Conservation (phyloP, 1,140 invertebrate species). For the Drosophila pectinifera region DNA sequence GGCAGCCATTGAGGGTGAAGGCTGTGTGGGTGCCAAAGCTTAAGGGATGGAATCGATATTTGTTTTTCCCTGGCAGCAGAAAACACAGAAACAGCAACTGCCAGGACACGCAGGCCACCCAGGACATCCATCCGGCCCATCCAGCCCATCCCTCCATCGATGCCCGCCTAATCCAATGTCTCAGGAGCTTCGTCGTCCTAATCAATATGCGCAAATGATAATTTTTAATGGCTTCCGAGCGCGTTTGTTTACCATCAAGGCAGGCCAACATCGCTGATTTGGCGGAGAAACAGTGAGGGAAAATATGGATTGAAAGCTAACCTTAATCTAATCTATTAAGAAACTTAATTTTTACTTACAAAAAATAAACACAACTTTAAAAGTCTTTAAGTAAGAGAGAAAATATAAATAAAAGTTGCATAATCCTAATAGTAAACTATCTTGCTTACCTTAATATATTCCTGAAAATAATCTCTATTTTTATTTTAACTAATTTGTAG, state of each 20-base stretch:
- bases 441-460: too few species aligned
- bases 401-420: not conserved
- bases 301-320: not conserved
- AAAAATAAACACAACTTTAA: not conserved
- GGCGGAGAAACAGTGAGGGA: constrained; percentile 30
- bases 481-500: not conserved
- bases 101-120: constrained; percentile 32
- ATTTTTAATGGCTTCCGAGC: constrained; percentile 80
- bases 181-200: constrained; percentile 65
- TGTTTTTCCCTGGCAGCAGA: constrained; percentile 67
- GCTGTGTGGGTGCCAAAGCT: constrained; percentile 66
- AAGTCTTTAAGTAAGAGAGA: not conserved
- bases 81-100: constrained; percentile 61
- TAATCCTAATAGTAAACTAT: too few species aligned
- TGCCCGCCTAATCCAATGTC: constrained; percentile 79
- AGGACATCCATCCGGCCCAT: constrained; percentile 11
- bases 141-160: constrained; percentile 30
- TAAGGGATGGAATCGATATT: constrained; percentile 85
- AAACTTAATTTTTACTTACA: not conserved
- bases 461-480: too few species aligned
- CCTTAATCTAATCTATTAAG: not conserved
- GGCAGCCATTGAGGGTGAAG: constrained; percentile 79
- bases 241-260: constrained; percentile 70
- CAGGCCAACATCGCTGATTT: constrained; percentile 68
- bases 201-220: constrained; percentile 82